These are phyloP conservation scores for Hydriomena furcata DNA, from an alignment of 2,888 invertebrate species.

Conservation along the genomic window DNA sequence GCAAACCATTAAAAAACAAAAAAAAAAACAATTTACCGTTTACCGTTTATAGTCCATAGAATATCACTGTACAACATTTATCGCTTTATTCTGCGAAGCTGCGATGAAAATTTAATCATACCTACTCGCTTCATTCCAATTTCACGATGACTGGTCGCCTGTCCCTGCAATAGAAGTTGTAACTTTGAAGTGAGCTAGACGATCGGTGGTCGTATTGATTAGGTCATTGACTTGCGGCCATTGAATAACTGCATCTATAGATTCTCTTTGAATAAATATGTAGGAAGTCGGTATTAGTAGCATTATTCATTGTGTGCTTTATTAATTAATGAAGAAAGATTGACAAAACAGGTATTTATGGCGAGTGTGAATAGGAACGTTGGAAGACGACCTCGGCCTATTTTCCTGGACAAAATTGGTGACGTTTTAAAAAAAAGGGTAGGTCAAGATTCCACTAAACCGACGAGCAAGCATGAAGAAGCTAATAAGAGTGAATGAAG, in stretches of 20 bases:
- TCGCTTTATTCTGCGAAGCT: slow-evolving; percentile 14
- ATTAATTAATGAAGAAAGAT: too few relatives aligned
- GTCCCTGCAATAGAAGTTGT: slow-evolving; percentile 4
- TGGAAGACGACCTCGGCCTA: too few relatives aligned
- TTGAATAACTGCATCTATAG: slow-evolving; percentile 6
- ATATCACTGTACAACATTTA: slow-evolving; percentile 9
- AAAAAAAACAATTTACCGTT: slow-evolving; percentile 9
- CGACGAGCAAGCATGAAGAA: too few relatives aligned
- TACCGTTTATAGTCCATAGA: slow-evolving; percentile 7
- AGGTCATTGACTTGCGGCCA: slow-evolving; percentile 11
- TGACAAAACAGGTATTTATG: too few relatives aligned
- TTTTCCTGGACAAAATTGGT: too few relatives aligned
- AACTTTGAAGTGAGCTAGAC: slow-evolving; percentile 4
- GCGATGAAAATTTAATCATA: slow-evolving; percentile 6
- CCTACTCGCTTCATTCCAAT: slow-evolving; percentile 4
- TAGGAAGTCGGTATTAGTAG: too few relatives aligned
- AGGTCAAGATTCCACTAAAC: too few relatives aligned
- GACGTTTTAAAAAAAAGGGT: too few relatives aligned
- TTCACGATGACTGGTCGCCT: not conserved
- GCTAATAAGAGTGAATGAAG: too few relatives aligned
- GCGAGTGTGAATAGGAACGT: too few relatives aligned
- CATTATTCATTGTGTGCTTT: too few relatives aligned
- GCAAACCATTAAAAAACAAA: slow-evolving; percentile 8
- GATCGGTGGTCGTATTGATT: slow-evolving; percentile 10
- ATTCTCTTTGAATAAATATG: too few relatives aligned